Base-by-base conservation (phyloP, 1,140 invertebrate genomes). In the Lepidurus packardi region DNA sequence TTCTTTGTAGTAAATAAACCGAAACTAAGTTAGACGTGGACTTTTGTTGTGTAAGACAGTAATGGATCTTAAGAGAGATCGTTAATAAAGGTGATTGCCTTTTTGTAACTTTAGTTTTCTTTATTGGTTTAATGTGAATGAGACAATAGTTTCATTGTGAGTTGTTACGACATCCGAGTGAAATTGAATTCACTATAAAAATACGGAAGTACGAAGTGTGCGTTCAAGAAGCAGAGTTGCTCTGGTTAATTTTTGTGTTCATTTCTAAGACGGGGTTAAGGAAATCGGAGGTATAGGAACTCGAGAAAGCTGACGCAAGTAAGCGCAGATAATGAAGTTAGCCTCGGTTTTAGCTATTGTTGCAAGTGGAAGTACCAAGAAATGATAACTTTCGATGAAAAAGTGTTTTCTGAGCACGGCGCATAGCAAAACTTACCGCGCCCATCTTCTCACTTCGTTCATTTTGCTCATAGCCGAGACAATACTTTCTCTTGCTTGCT, bases 391-490 rank as follows among this genome's bases (percentile, higher is more conserved):
- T 65, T 65, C 53, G 53, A 65, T 65, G 21, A n/a, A n/a, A n/a
- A 9, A 47, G 53, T 65, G 21, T n/a, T 65, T 65, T n/a, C 53
- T 0, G 21, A n/a, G 53, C 53, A 21, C 21, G 53, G 53, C 21
- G 53, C 53, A 1, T 65, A 65, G 34, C 34, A 34, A 65, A 21
- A 65, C 53, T 21, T 65, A 65, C 53, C 53, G 53, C 53, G 53
- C 53, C 53, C 53, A 21, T 65, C 53, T 65, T 65, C 53, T 65
- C 53, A 65, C 53, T 65, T 65, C 53, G 53, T 65, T 65, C 53
- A 21, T 21, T 65, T 21, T 65, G 13, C 21, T 65, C 53, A n/a
- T 21, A n/a, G 21, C 21, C 53, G 21, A 47, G 21, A 65, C 21
- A 65, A 65, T 65, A 65, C 53, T 65, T 65, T 65, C 53, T 65